Conservation (phyloP, 2,113 vertebrate species). For the Xiphophorus maculatus region DNA sequence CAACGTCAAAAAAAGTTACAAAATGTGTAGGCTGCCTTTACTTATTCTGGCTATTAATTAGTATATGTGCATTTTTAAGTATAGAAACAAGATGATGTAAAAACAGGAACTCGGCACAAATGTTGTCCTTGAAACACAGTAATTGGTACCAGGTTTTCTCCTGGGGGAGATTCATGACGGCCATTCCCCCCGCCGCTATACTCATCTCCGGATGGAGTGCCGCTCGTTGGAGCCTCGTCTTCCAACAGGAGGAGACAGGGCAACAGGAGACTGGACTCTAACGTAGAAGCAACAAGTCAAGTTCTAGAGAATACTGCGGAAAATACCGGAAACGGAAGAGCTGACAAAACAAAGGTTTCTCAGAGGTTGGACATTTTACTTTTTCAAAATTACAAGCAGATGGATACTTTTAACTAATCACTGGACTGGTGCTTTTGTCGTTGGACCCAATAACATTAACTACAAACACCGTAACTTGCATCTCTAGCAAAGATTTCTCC, state of each 20-base stretch:
- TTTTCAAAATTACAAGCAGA: too few relatives aligned
- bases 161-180: constrained; percentile 46
- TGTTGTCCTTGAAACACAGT: constrained; percentile 11
- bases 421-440: not conserved
- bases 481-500: too few relatives aligned
- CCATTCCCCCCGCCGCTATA: constrained; percentile 65
- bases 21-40: too few relatives aligned
- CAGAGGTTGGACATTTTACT: not conserved
- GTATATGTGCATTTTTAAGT: too few relatives aligned
- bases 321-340: constrained; percentile 2
- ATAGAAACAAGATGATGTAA: not conserved
- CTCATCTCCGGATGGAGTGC: constrained; percentile 65
- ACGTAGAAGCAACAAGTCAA: not conserved
- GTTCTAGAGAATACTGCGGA: constrained; percentile 13
- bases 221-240: constrained; percentile 39
- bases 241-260: constrained; percentile 6
- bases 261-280: not conserved
- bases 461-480: too few relatives aligned
- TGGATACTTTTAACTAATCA: too few relatives aligned
- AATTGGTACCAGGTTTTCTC: constrained; percentile 77
- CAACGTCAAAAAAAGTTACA: too few relatives aligned
- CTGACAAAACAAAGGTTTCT: not conserved
- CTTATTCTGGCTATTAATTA: too few relatives aligned
- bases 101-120: not conserved
- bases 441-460: not conserved